These are phyloP conservation scores for Alligator mississippiensis DNA, from an alignment of 2,113 vertebrate species.

Conservation along the genomic window DNA sequence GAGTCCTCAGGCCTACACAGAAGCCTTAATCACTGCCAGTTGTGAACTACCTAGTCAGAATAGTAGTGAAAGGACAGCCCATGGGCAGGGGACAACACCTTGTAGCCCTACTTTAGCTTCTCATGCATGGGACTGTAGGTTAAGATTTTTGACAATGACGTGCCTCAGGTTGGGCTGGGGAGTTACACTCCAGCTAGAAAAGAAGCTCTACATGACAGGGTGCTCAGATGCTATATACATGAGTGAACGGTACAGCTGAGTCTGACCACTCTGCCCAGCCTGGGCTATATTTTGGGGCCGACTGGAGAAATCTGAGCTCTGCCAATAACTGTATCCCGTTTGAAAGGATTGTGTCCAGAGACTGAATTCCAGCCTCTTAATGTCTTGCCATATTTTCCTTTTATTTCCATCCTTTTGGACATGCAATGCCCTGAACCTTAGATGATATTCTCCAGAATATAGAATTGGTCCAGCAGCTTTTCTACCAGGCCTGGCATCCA, in stretches of 20 bases:
- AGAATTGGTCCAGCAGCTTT: neutral
- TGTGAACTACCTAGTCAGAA: neutral
- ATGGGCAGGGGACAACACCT: neutral
- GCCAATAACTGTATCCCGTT: neutral
- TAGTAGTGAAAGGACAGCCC: neutral
- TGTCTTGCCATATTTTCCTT: neutral
- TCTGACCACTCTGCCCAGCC: neutral
- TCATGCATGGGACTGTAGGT: neutral
- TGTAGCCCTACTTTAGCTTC: neutral
- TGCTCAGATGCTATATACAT: neutral
- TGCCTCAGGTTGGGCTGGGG: neutral
- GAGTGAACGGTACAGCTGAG: neutral
- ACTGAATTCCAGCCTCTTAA: neutral
- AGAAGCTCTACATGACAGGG: neutral
- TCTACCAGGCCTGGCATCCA: conserved; percentile 5
- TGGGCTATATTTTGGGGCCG: neutral
- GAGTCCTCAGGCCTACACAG: neutral
- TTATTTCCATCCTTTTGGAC: neutral
- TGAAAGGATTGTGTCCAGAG: neutral
- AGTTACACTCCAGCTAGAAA: neutral
- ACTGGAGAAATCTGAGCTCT: neutral
- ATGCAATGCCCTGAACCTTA: neutral
- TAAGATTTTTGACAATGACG: neutral
- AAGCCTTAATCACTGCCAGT: neutral
- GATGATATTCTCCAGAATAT: conserved; percentile 25